Evolutionary conservation across 1,140 invertebrate species (phyloP), one percentile per base, ranked within the genome.

Genomic region (Drosophila nikananu): DNA sequence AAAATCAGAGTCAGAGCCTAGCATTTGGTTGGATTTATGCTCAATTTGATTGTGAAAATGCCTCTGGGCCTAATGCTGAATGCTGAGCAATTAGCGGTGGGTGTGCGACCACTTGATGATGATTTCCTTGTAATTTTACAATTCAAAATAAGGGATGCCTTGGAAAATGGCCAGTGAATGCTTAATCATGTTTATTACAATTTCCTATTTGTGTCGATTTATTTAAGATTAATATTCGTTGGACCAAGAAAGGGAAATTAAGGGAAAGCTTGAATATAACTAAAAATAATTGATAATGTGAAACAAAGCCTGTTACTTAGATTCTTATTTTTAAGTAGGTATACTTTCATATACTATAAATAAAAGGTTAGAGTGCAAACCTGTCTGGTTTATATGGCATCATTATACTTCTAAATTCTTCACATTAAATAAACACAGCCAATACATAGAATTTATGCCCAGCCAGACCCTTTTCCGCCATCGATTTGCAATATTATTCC

Each of bases 41-140:
- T 87, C 83, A 89, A 89, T 87, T 81, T 78, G 70, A 89, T 89
- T 89, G 59, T 51, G 52, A 41, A 81, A 89, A 80, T 84, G 84
- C 74, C 81, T 66, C 5, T 17, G 39, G 74, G 74, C 23, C 39
- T 13, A 46, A 42, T 23, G 52, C 39, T 39, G 17, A 54, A 42
- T 39, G 23, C 64, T 39, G 25, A 68, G 54, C 67, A 55, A 71
- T 71, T 71, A 71, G 30, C 62, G 23, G 25, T 67, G 62, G 39
- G 5, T 30, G 49, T 67, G 37, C 62, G n/a, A 48, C 39, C 39
- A 71, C 23, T 71, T 59, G 41, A 68, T 48, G 13, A 41, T 61
- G 42, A 73, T 63, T 39, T 58, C 23, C 55, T 60, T 66, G 51
- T 58, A 59, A 65, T 59, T 78, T 80, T 80, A 30, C 32, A 63